Evolutionary conservation across 1,140 invertebrate species (phyloP), one percentile per base, ranked within the genome.

Genomic region (Diploscapter pachys): DNA sequence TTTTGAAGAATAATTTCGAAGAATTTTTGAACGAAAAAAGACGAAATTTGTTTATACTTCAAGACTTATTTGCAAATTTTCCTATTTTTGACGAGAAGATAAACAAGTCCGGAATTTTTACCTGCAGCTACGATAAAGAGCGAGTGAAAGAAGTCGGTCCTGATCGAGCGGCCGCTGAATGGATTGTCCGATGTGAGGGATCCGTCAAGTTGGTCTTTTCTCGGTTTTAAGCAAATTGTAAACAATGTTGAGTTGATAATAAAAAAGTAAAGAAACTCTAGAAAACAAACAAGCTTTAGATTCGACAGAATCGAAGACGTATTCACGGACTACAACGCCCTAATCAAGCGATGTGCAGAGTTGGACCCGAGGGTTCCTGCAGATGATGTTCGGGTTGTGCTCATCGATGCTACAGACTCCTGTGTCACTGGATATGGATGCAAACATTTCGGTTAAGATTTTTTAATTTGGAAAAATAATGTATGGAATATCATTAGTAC

Each of bases 161-260:
- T 3, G 93, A 95, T 85, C 83, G 91, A 81, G 91, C 91, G n/a
- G 94, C 93, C 88, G 92, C 93, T 3, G 93, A 95, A 87, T 95
- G 93, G 94, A 87, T 95, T 8, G 79, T 86, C 53, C 69, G 83
- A 67, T 83, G 82, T 68, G 82, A 78, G 50, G 81, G 81, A 5
- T 63, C 4, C n/a, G 72, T 82, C 56, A 78, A 79, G 55, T 82
- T 31, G 31, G 31, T 31, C 31, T 31, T 31, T 31, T 31, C 31
- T 31, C 31, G 31, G 31, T 31, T 31, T 31, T 31, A 31, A 31
- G 31, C 31, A 31, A 31, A 31, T 31, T 31, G 31, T 31, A 31
- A 31, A 31, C 31, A 31, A 31, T 31, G 31, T 31, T 31, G 31
- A 31, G 31, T 31, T 31, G 31, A 31, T 31, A 0, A 31, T 31